A percentile compares a stretch with the other conserved stretches of the same genome.
These are phyloP conservation scores for Brachyrhaphis roseni DNA, from an alignment of 2,797 vertebrate species.

Conservation along the genomic window DNA sequence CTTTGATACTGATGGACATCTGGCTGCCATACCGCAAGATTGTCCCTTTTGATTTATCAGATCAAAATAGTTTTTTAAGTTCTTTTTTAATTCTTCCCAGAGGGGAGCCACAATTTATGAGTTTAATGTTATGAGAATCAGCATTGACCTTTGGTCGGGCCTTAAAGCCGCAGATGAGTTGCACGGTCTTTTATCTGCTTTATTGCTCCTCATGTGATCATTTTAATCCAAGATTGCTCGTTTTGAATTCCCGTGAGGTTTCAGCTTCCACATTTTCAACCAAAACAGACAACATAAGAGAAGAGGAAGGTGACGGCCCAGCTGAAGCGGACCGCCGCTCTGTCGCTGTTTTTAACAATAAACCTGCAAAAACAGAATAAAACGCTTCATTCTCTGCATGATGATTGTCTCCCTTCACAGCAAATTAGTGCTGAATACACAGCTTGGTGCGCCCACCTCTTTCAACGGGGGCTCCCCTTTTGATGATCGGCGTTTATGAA, in stretches of 20 bases:
- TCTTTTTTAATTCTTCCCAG: conserved; percentile 3
- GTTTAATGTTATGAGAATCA: conserved; percentile 50
- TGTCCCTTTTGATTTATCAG: conserved; percentile 63
- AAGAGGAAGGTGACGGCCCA: conserved; percentile 2
- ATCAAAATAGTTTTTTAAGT: conserved; percentile 64
- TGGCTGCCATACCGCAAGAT: conserved; percentile 43
- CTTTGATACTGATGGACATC: conserved; percentile 47
- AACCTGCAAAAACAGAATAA: conserved; percentile 27
- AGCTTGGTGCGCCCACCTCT: conserved; percentile 29
- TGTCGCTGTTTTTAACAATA: conserved; percentile 5
- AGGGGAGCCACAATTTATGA: conserved; percentile 56
- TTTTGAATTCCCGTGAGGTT: conserved; percentile 24
- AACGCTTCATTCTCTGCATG: conserved; percentile 22
- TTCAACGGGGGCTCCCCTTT: conserved; percentile 42
- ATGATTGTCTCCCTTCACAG: conserved; percentile 46
- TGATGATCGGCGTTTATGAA: conserved; percentile 44
- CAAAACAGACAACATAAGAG: conserved; percentile 6
- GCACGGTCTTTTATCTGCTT: conserved; percentile 48
- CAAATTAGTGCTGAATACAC: conserved; percentile 52
- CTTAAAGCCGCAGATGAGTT: conserved; percentile 62
- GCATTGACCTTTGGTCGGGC: conserved; percentile 69
- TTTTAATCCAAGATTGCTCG: conserved; percentile 39
- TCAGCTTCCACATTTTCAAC: conserved; percentile 22
- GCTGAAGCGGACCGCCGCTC: not conserved
- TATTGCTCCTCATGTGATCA: conserved; percentile 18